phyloP scores from a whole-genome alignment of 2,113 vertebrate species.

The Nannospalax galili region DNA sequence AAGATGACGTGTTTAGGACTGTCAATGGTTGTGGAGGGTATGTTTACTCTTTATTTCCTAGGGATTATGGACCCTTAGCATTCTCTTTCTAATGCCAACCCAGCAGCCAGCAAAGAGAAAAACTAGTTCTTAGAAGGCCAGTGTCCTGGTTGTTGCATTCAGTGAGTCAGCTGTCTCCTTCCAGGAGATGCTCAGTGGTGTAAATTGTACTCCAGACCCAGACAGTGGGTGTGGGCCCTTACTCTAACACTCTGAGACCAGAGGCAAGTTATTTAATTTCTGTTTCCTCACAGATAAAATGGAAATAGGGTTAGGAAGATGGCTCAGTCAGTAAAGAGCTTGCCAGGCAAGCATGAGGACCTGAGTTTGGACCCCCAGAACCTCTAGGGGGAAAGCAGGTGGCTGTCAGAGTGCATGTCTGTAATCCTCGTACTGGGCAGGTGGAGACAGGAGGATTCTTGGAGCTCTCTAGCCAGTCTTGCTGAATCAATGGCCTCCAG shows the following conservation, averaged over 20 bases:
- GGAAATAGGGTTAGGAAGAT: not conserved
- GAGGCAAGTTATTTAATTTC: not conserved
- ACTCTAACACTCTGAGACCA: not conserved
- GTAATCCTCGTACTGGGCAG: not conserved
- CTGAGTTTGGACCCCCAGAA: not conserved
- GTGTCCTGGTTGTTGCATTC: not conserved
- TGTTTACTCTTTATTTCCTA: not conserved
- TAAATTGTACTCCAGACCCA: not conserved
- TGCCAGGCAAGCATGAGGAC: not conserved
- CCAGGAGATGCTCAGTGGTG: not conserved
- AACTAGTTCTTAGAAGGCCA: not conserved
- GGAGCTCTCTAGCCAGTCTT: not conserved
- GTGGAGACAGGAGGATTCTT: not conserved
- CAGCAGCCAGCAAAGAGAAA: not conserved
- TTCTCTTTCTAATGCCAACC: conserved; percentile 24
- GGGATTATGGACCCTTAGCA: conserved; percentile 2
- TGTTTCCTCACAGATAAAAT: conserved; percentile 3
- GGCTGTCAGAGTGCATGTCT: not conserved
- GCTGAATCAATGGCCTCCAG: not conserved
- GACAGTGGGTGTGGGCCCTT: not conserved
- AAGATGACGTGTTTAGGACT: conserved; percentile 58
- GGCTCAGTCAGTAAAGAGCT: not conserved
- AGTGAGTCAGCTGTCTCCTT: not conserved
- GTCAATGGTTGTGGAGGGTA: conserved; percentile 61
- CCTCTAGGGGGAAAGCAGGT: not conserved